phyloP scores from a whole-genome alignment of 2,113 vertebrate species.

The Cepphus grylle region DNA sequence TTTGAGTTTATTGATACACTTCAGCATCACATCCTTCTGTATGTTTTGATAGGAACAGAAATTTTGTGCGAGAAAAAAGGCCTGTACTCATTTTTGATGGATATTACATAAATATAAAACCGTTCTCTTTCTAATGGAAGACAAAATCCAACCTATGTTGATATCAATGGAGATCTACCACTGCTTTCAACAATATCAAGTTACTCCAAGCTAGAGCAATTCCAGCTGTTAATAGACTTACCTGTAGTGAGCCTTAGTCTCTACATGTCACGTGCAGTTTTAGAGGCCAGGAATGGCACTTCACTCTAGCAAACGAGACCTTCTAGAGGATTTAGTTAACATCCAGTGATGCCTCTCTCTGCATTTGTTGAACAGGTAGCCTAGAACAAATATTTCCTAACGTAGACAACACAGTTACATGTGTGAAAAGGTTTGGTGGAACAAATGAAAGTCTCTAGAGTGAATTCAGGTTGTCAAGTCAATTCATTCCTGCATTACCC shows the following conservation, averaged over 20 bases:
- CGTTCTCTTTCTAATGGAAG: neutral
- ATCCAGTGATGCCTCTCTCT: neutral
- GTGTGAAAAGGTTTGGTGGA: neutral
- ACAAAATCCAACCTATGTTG: neutral
- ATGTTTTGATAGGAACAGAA: neutral
- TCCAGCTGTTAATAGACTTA: neutral
- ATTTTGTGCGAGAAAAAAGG: neutral
- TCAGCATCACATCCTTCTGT: neutral
- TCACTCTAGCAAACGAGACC: neutral
- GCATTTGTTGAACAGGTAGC: neutral
- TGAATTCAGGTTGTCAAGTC: neutral
- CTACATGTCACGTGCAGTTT: neutral
- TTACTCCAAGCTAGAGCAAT: neutral
- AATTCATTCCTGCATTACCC: neutral
- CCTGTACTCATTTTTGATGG: neutral
- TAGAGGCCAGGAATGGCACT: neutral
- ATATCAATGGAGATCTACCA: neutral
- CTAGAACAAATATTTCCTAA: neutral
- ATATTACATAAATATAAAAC: neutral
- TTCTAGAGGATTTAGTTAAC: neutral
- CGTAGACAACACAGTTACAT: accelerated
- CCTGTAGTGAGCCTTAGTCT: neutral
- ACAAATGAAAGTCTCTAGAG: neutral
- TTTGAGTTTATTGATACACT: neutral
- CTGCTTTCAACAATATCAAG: neutral